Base-by-base conservation (phyloP, 2,888 invertebrate species). In the Caenorhabditis virilis region DNA sequence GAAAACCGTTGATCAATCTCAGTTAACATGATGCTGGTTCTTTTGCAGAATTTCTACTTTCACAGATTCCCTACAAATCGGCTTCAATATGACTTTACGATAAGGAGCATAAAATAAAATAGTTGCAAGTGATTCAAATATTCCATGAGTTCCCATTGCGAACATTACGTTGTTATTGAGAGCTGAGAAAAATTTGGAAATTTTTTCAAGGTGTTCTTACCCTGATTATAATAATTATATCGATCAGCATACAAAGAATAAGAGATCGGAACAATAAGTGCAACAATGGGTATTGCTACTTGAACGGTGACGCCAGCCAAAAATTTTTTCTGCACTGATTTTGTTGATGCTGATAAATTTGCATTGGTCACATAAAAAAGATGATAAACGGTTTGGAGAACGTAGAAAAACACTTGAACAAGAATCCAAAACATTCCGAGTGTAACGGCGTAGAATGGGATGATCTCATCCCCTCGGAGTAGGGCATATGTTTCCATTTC, bases 141-240 rank as follows among this genome's bases (percentile, higher is more conserved):
- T 16, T 16, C 61, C 61, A 33, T 61, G 55, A 18, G 43, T 55
- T 7, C 55, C 45, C 61, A 61, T 61, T 13, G 47, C 27, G 15
- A 61, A 27, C 61, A 61, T 61, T 7, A 51, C 39, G 26, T 50
- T 46, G 47, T 55, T 61, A 36, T 61, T 61, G 35, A 51, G 51
- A 30, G 61, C 61, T 61, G 50, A 9, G 55, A 51, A 48, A 2
- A 23, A 16, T 6, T 18, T 47, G 33, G 9, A 30, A n/a, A 13
- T 16, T 30, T 16, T n/a, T 13, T 33, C 5, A 30, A 46, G 13
- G 9, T 26, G 27, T 2, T 35, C 13, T n/a, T 33, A 53, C 53
- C 60, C 27, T 61, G 55, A 39, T 55, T 54, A 33, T 61, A 61
- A 15, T 50, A 54, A 45, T 60, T 45, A 3, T 18, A 48, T 39